Base-by-base conservation (phyloP, 1,140 invertebrate species). In the Drosophila lacertosa region DNA sequence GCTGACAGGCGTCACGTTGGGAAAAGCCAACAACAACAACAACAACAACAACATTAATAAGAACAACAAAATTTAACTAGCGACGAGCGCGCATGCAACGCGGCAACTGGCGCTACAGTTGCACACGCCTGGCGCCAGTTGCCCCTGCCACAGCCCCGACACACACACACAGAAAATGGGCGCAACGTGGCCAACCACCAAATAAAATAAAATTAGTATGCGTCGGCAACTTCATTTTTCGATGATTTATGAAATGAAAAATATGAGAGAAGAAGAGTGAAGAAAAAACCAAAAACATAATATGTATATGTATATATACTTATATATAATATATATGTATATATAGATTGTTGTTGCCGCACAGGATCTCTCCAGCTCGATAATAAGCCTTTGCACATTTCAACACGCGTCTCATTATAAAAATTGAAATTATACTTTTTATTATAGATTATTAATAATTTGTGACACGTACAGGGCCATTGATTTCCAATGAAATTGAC, bases 371-470 rank as follows among this genome's bases (percentile, higher is more conserved):
- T 10, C 40, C 11, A 3, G 16, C 32, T 4, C 16, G 13, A 33
- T 6, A 40, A 35, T 3, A 39, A 50, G 26, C 35, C 37, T 35
- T 53, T 32, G 63, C 50, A 64, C 70, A 78, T 77, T 74, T 77
- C 77, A 81, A 77, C 81, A 81, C 77, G 82, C 81, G 77, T 67
- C 81, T 88, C 81, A 86, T 86, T 86, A 86, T 88, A 67, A 81
- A 54, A 88, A 71, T 51, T 88, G 45, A 86, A 86, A 86, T 88
- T 88, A 86, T 86, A 77, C 74, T 68, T 86, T 86, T 88, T 88
- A 86, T 88, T 86, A 74, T 77, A 65, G 82, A 86, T 88, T 86
- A 86, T 86, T 88, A 86, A 88, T 86, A 86, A 86, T 86, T 86
- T 86, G 82, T 80, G 77, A 86, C 81, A 86, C 81, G 81, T 86